A percentile compares a stretch with the other conserved stretches of the same genome.
These are phyloP conservation scores for Saccopteryx leptura DNA, from an alignment of 2,113 vertebrate genomes.

Conservation along the genomic window DNA sequence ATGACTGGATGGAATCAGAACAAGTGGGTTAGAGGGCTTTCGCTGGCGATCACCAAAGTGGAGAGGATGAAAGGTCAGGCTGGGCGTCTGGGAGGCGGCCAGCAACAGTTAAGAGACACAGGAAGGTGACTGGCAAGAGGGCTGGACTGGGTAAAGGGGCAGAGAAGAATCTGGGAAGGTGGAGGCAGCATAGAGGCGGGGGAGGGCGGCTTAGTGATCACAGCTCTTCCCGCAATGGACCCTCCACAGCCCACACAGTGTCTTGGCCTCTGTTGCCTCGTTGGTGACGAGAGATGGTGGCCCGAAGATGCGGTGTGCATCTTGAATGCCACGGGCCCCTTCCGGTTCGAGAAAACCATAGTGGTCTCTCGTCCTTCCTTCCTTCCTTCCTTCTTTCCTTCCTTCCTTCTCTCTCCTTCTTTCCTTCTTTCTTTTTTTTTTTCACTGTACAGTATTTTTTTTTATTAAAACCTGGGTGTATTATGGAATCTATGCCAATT, in stretches of 20 bases:
- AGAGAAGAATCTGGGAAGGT: slow-evolving; percentile 21
- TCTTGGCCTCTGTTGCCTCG: neutral
- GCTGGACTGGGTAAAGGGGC: slow-evolving; percentile 47
- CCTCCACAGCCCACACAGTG: neutral
- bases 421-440: rapidly evolving
- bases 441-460: too few species aligned
- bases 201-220: neutral
- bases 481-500: too few species aligned
- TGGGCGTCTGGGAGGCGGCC: slow-evolving; percentile 47
- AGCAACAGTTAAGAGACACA: neutral
- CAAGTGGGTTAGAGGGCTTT: slow-evolving; percentile 60
- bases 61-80: slow-evolving; percentile 15
- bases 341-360: neutral
- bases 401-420: too few species aligned
- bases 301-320: neutral
- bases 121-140: slow-evolving; percentile 39
- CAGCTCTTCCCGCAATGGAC: neutral
- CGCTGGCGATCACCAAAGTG: neutral
- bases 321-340: neutral
- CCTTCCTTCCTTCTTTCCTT: neutral
- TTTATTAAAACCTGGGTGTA: too few species aligned
- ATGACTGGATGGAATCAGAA: slow-evolving; percentile 4
- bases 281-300: neutral
- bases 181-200: neutral
- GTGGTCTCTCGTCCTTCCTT: neutral